Evolutionary conservation across 2,113 vertebrate species (phyloP), one percentile per base, ranked within the genome.

Genomic region (Nannobrachium achirus): DNA sequence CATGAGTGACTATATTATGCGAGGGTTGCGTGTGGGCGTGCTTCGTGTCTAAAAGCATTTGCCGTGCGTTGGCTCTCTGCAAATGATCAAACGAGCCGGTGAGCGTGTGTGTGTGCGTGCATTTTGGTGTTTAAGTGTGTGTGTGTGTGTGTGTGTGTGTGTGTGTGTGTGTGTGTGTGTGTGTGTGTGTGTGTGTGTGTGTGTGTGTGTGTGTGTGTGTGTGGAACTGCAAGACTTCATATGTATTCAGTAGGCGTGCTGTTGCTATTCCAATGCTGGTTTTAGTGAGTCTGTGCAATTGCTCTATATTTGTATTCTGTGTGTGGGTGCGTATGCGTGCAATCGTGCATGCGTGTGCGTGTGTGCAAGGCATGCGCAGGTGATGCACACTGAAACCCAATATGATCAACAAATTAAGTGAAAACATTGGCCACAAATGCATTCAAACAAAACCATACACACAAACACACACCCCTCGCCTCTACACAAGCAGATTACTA

Each of bases 21-120:
- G 66, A 55, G 57, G 44, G 3, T 6, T 33, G 20, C 40, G 42
- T 49, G 42, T 20, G 50, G 42, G 49, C 20, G 44, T 18, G 66
- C 73, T 8, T 11, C 10, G 42, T 59, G 42, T 52, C 13, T 38
- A 14, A 3, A 49, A 44, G 20, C 9, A 66, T 52, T 66, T 41
- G 25, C 7, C 6, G 11, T 42, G 4, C 9, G 18, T 53, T 25
- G 14, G 8, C 20, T 53, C 20, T 64, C 33, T 44, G 41, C n/a
- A 68, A 42, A 66, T 59, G 69, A 53, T 69, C 57, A 55, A 51
- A 60, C 55, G 60, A 65, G 57, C 7, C 20, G 25, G 46, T 33
- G 18, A 46, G 15, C 49, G 1, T 16, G 8, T 49, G 19, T 45
- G 33, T 19, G 1, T 66, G 45, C 20, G 10, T 2, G 4, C 8